Percentiles rank a stretch among this genome's conserved stretches.
Conservation (phyloP, 2,888 invertebrate species). For the Belgica antarctica region DNA sequence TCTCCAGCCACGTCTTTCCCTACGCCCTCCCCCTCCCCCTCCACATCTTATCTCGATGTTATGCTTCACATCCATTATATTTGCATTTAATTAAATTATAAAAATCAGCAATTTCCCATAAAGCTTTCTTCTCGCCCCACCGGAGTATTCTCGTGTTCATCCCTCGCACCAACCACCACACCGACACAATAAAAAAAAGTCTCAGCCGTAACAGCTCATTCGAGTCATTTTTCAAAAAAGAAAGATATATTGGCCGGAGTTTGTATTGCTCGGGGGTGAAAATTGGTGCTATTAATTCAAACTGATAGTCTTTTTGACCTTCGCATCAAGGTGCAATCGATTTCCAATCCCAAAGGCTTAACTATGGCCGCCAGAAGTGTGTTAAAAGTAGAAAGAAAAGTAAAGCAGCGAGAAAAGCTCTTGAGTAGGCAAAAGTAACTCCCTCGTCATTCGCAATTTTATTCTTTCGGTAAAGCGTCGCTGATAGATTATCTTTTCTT, state of each 20-base stretch:
- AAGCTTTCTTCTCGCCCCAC: background rate
- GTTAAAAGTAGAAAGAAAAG: background rate
- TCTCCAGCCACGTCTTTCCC: background rate
- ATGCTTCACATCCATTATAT: conserved; percentile 31
- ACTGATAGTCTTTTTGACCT: no score
- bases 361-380: no score
- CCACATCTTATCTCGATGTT: conserved; percentile 14
- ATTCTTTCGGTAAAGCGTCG: background rate
- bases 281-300: no score
- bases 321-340: no score
- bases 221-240: conserved; percentile 19
- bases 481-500: conserved; percentile 24
- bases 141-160: background rate
- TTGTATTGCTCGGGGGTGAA: no score
- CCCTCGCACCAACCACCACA: background rate
- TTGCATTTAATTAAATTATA: conserved; percentile 43
- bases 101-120: conserved; percentile 41
- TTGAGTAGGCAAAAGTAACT: background rate
- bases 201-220: background rate
- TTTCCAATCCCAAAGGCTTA: no score
- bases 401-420: background rate
- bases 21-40: background rate
- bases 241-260: no score
- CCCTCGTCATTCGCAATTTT: background rate
- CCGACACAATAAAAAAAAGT: background rate